These are phyloP conservation scores for Drosophila basisetae DNA, from an alignment of 2,888 invertebrate genomes.

Conservation along the genomic window DNA sequence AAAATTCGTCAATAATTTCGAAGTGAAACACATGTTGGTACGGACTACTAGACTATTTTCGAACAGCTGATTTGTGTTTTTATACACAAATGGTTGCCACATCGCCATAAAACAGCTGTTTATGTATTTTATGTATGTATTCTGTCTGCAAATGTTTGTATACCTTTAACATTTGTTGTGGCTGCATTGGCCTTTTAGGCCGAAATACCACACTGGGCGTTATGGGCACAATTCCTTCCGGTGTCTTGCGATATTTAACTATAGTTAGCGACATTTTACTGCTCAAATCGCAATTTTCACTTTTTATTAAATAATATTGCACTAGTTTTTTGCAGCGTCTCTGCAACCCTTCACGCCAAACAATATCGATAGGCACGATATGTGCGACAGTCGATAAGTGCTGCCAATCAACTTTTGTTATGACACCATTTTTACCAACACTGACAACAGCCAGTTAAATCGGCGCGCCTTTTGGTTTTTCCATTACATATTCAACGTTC, in stretches of 20 bases:
- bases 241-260: conserved; percentile 70
- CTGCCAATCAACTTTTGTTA: conserved; percentile 3
- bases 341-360: not conserved
- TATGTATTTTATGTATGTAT: conserved; percentile 9
- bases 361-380: conserved; percentile 25
- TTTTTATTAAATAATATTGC: conserved; percentile 26
- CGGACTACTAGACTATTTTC: conserved; percentile 20
- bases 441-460: conserved; percentile 37
- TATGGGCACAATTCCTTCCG: conserved; percentile 49
- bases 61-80: conserved; percentile 36
- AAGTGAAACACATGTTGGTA: not conserved
- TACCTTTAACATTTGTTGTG: conserved; percentile 63
- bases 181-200: conserved; percentile 52
- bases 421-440: conserved; percentile 20
- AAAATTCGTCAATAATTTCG: not conserved
- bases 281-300: conserved; percentile 16
- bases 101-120: conserved; percentile 42
- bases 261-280: conserved; percentile 77
- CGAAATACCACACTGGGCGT: conserved; percentile 45
- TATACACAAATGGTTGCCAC: conserved; percentile 22
- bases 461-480: conserved; percentile 42
- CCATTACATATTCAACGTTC: conserved; percentile 49
- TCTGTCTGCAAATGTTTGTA: conserved; percentile 9
- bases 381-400: conserved; percentile 13
- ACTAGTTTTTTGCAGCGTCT: conserved; percentile 15